These are phyloP conservation scores for Sebastes oblongus DNA, from an alignment of 2,797 vertebrate genomes.

Conservation along the genomic window DNA sequence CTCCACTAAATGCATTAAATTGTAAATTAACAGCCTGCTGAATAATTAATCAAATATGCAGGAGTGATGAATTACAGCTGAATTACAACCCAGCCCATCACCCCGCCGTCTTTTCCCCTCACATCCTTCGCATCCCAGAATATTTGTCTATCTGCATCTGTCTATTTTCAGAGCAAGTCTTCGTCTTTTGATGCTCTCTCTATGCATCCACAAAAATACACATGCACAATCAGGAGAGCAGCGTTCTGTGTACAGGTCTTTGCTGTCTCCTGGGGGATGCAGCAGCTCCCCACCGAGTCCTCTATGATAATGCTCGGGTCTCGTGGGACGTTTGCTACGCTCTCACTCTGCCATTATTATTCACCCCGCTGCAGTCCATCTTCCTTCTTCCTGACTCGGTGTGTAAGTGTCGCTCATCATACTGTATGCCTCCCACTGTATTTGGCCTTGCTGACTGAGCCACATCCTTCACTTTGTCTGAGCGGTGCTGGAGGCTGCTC, in stretches of 20 bases:
- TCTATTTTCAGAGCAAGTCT: slow-evolving; percentile 17
- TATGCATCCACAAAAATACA: neutral
- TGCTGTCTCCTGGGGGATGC: slow-evolving; percentile 34
- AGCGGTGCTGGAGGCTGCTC: neutral
- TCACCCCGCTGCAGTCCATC: slow-evolving; percentile 37
- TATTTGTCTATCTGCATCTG: slow-evolving; percentile 1
- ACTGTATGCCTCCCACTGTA: slow-evolving; percentile 49
- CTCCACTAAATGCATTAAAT: slow-evolving; percentile 55
- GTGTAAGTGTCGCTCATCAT: slow-evolving; percentile 49
- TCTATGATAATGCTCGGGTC: slow-evolving; percentile 41
- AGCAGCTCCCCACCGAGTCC: slow-evolving; percentile 40
- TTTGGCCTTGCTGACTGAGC: slow-evolving; percentile 53
- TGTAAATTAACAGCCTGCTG: slow-evolving; percentile 63
- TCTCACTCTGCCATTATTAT: slow-evolving; percentile 46
- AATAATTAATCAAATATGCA: slow-evolving; percentile 71
- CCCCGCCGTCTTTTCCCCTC: neutral
- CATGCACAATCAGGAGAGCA: slow-evolving; percentile 4
- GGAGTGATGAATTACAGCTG: slow-evolving; percentile 54
- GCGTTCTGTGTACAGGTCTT: slow-evolving; percentile 14
- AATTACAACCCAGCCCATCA: slow-evolving; percentile 50
- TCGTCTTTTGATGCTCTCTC: slow-evolving; percentile 12
- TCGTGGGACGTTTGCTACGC: slow-evolving; percentile 35
- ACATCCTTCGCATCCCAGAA: neutral
- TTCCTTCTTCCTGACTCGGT: slow-evolving; percentile 21
- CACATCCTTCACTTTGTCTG: slow-evolving; percentile 45